Evolutionary conservation across 2,797 vertebrate species (phyloP), one percentile per base, ranked within the genome.

Genomic region (Esox masquinongy): DNA sequence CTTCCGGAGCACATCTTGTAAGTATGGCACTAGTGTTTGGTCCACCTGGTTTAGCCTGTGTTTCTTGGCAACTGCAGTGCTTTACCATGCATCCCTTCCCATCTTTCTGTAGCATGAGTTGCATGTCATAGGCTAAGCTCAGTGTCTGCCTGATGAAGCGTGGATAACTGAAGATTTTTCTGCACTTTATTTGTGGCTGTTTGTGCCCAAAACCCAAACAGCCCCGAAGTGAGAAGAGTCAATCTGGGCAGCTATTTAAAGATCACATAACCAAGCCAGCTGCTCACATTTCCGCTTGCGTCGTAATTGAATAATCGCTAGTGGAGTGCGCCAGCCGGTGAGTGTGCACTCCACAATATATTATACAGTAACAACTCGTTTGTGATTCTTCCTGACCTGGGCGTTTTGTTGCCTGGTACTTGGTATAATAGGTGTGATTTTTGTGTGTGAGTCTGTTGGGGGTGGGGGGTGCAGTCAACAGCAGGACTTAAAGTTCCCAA

Each of bases 231-330:
- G 83, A 87, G 73, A 50, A 71, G 85, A 86, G 80, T 82, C 26
- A 4, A 12, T 14, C 29, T 77, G 67, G 79, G 78, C 81, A 86
- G 81, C 86, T 92, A 90, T 93, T 92, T 92, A 90, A 94, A 90
- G 90, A 90, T 85, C 85, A 84, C 82, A 88, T 67, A 86, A 86
- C 85, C 78, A 59, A 74, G 82, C 86, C 90, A 91, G 90, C 89
- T 90, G 88, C 87, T 87, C 87, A 82, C 66, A 0, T 86, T 93
- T 92, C 85, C 75, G 47, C 82, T 89, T 80, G 68, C 82, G 47
- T 85, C 73, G 68, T 90, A 90, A 92, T 86, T 82, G 81, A 90
- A 90, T 91, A 90, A 80, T 80, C 34, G 43, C 82, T 85, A 84
- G 79, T 74, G 67, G 78, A 89, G 83, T 84, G 84, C 74, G 26